Conservation (phyloP, 2,113 vertebrate genomes). For the Ceyx margarethae region DNA sequence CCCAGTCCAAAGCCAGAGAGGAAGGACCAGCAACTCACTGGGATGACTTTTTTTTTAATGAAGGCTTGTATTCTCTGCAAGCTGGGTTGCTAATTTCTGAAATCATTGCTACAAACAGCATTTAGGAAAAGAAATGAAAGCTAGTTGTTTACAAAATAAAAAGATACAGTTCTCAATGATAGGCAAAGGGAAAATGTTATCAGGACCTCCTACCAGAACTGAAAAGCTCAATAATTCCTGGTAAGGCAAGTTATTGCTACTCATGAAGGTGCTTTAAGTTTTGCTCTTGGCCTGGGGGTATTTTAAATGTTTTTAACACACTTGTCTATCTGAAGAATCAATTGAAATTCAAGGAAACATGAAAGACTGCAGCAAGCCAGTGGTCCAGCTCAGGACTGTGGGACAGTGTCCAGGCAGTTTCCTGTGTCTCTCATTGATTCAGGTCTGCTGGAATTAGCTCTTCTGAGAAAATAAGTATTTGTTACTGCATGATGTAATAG, state of each 20-base stretch:
- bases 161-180: background rate
- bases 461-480: background rate
- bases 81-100: background rate
- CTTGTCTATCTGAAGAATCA: background rate
- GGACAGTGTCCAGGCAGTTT: background rate
- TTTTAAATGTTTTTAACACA: background rate
- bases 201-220: background rate
- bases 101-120: background rate
- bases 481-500: background rate
- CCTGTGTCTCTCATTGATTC: fast-evolving
- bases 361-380: background rate
- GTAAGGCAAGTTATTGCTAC: background rate
- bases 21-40: background rate
- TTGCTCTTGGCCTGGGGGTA: background rate
- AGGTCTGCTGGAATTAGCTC: background rate
- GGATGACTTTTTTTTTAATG: background rate
- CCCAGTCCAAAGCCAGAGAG: background rate
- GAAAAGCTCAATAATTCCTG: background rate
- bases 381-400: background rate
- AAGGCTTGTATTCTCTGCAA: background rate
- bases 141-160: background rate
- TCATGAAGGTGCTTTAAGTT: background rate
- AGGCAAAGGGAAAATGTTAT: background rate
- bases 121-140: background rate
- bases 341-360: background rate